These are phyloP conservation scores for Ctenoplectra terminalis DNA, from an alignment of 1,140 invertebrate species.

Conservation along the genomic window DNA sequence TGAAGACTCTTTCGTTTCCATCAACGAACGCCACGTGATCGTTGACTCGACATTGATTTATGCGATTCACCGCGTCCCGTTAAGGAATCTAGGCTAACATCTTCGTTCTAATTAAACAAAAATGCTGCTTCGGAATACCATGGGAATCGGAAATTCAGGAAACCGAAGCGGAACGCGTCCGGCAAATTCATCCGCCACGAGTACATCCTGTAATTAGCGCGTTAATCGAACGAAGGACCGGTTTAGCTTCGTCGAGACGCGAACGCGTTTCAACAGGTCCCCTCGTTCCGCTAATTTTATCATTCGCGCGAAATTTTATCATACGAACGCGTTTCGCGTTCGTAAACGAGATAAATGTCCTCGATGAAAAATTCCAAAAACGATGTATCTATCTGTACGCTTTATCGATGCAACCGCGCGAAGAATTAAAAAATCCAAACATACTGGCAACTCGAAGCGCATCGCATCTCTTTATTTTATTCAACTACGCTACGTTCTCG, in stretches of 20 bases:
- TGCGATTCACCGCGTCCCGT: too few species aligned
- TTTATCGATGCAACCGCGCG: not conserved
- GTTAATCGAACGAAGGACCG: slow-evolving; percentile 5
- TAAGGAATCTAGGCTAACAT: not conserved
- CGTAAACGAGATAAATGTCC: too few species aligned
- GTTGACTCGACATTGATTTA: too few species aligned
- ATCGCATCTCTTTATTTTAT: not conserved
- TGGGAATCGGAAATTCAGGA: not conserved
- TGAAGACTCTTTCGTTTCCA: too few species aligned
- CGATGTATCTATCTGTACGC: too few species aligned
- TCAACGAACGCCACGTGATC: too few species aligned
- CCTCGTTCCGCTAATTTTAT: not conserved
- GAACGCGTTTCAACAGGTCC: not conserved
- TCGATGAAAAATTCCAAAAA: too few species aligned
- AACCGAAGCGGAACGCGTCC: not conserved
- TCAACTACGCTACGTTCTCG: not conserved
- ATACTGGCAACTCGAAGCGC: not conserved
- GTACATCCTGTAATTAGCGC: not conserved
- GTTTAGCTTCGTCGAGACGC: not conserved
- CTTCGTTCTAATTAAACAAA: too few species aligned
- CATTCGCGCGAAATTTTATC: too few species aligned
- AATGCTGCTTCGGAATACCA: not conserved
- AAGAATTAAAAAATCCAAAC: not conserved
- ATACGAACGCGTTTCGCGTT: too few species aligned
- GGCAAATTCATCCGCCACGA: not conserved